Evolutionary conservation across 2,888 invertebrate species (phyloP), one percentile per base, ranked within the genome.

Genomic region (Torymus tubicola): DNA sequence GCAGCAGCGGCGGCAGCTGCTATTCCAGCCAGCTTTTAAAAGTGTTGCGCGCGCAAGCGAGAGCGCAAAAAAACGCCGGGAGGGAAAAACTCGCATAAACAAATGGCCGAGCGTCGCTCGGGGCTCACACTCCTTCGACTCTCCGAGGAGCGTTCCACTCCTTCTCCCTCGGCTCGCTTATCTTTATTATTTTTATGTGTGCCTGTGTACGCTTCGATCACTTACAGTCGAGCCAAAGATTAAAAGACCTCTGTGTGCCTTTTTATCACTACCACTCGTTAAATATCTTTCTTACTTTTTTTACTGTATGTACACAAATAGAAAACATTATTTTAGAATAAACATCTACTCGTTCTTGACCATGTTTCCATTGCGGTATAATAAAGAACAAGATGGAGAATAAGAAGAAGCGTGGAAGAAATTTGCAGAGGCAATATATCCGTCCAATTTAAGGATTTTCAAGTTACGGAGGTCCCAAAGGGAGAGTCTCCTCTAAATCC

Each of bases 391-490:
- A 50, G 50, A 24, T 18, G 24, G 52, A 52, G 21, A 71, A 24
- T 53, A 16, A 53, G 53, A 71, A 58, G 16, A 11, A 68, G 57
- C 10, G 52, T 64, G 58, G 11, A 71, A 67, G 60, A 76, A 65
- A 65, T 57, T 65, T 52, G 4, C 70, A 65, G 65, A 58, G 42
- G 76, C 68, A 73, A 82, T 80, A 76, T 76, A 79, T 81, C 70
- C 67, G 55, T 58, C 76, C 64, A 82, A 79, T 79, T 83, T 74
- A 42, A 31, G 71, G 80, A 82, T 82, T 82, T 81, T 78, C 72
- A 81, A 53, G 2, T 58, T 16, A 21, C 11, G n/a, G n/a, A 24
- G 63, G 65, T n/a, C 42, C 31, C 55, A 16, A 18, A 18, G 57
- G 21, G 50, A 67, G 65, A 16, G 24, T 18, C 13, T 10, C n/a